Conservation (phyloP, 2,113 vertebrate genomes). For the Megaceryle torquata region DNA sequence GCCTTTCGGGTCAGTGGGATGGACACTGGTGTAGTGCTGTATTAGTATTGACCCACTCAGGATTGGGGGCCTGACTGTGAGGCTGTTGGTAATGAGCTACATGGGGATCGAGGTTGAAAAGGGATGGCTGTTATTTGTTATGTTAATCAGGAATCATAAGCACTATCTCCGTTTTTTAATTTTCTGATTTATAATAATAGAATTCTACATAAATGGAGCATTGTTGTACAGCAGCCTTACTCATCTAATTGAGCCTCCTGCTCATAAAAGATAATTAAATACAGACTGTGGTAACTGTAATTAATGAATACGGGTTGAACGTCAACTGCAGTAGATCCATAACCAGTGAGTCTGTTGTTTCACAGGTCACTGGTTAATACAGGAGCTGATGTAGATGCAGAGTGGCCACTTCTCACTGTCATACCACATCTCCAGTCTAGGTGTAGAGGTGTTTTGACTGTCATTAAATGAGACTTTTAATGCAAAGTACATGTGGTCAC, state of each 20-base stretch:
- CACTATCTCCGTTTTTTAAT: not conserved
- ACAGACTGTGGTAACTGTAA: not conserved
- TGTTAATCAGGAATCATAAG: not conserved
- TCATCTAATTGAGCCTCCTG: constrained; percentile 35
- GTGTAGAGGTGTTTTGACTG: not conserved
- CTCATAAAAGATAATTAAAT: constrained; percentile 43
- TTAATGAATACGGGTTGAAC: not conserved
- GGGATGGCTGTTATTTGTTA: not conserved
- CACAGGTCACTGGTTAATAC: not conserved
- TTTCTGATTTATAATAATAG: constrained; percentile 23
- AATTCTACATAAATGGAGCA: not conserved
- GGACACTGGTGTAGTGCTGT: not conserved
- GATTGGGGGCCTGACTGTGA: not conserved
- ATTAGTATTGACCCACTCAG: fast-evolving
- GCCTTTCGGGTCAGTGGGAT: not conserved
- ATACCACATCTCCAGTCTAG: fast-evolving
- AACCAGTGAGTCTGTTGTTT: not conserved
- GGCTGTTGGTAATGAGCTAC: fast-evolving
- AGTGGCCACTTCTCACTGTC: not conserved
- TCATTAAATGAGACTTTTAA: not conserved
- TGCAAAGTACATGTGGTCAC: not conserved
- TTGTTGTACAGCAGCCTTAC: not conserved
- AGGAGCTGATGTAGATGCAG: not conserved
- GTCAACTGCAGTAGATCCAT: not conserved
- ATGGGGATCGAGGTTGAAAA: fast-evolving